Percentiles rank a stretch among this genome's conserved stretches.
These are phyloP conservation scores for Periplaneta americana DNA, from an alignment of 1,140 invertebrate genomes.

Conservation along the genomic window DNA sequence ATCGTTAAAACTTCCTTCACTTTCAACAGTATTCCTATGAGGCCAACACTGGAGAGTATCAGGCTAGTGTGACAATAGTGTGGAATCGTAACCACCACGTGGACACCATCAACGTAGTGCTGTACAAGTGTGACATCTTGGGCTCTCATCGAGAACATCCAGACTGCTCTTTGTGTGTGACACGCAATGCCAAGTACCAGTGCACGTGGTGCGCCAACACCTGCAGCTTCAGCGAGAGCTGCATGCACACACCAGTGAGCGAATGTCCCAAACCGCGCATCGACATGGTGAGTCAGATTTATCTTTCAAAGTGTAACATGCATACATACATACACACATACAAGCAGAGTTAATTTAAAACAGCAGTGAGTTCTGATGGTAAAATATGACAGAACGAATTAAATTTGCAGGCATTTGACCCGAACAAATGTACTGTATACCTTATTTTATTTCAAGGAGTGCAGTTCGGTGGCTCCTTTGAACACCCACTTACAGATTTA, in stretches of 20 bases:
- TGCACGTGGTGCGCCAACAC: conserved; percentile 89
- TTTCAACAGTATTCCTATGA: conserved; percentile 76
- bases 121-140: conserved; percentile 92
- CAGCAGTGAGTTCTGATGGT: too few species aligned
- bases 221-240: conserved; percentile 80
- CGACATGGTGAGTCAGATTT: conserved; percentile 80
- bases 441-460: too few species aligned
- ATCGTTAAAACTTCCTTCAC: neutral
- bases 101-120: conserved; percentile 79
- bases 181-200: conserved; percentile 77
- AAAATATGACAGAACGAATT: too few species aligned
- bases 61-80: conserved; percentile 81
- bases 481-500: too few species aligned
- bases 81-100: conserved; percentile 92
- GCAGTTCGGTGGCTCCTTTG: too few species aligned
- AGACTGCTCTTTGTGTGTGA: conserved; percentile 92
- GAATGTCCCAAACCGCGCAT: conserved; percentile 91
- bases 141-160: conserved; percentile 87
- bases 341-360: too few species aligned
- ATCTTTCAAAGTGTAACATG: neutral
- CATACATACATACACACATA: too few species aligned
- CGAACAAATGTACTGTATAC: too few species aligned
- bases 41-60: conserved; percentile 75
- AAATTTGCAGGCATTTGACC: too few species aligned
- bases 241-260: conserved; percentile 59